Evolutionary conservation across 2,113 vertebrate species (phyloP), one percentile per base, ranked within the genome.

Genomic region (Mustelus asterias): DNA sequence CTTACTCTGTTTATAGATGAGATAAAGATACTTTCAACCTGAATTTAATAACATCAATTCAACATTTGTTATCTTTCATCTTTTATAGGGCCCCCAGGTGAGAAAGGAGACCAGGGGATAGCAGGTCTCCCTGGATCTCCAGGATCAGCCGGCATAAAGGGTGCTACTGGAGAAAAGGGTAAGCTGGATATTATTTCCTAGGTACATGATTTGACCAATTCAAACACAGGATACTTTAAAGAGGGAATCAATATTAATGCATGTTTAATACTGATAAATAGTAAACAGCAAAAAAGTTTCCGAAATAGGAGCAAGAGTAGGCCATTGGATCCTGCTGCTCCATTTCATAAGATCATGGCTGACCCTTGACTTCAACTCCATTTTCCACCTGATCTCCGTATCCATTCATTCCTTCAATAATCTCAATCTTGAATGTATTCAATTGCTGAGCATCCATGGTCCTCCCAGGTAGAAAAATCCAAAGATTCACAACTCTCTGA

Each of bases 161-260:
- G 97, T 96, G 96, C 98, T 96, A 98, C 97, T 98, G 98, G 99
- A 97, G 98, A 98, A 90, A 99, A 97, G 97, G 99, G 99, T 99
- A 97, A 96, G 65, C 95, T 94, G 33, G 70, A 29, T 60, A 93
- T 70, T 44, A 22, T 13, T 72, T 18, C 69, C 41, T 41, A 9
- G 3, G 10, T 72, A 44, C 44, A 72, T 2, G 20, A 95, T 48
- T 65, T 65, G 6, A 72, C 20, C 67, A 70, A 54, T 54, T 54
- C 24, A 44, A 29, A 13, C 22, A 94, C 65, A 65, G 13, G 14
- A n/a, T 63, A 65, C 14, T 93, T 93, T 22, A 33, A 93, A n/a
- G 18, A 65, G 18, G 58, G n/a, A 93, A 20, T 65, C 89, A 5
- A 93, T 65, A 37, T 93, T 65, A 37, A 93, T 93, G 18, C 2